Base-by-base conservation (phyloP, 2,797 vertebrate genomes). In the Epinephelus malabaricus region DNA sequence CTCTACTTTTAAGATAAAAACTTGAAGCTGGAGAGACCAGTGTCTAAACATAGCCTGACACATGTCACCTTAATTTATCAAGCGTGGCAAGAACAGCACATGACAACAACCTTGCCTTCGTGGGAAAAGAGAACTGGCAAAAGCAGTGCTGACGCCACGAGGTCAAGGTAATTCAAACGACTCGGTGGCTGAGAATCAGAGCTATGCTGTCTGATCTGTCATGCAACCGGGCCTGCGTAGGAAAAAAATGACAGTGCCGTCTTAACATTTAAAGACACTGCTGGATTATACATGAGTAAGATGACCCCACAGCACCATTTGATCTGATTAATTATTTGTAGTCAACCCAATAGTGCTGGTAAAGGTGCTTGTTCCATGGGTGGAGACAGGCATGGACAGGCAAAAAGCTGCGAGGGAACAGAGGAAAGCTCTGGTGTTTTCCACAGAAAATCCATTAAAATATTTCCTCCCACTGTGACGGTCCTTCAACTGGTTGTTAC, bases 321-420 rank as follows among this genome's bases (percentile, higher is more conserved):
- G 55, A 76, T 77, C 69, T 53, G 55, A 91, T 95, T 45, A 89
- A 92, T 92, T 79, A 94, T 92, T 93, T 92, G 85, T 79, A 77
- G 71, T 71, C 53, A 55, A 65, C 59, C 74, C 66, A 80, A 78
- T 53, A 46, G 40, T 85, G 72, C 45, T n/a, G 18, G 71, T 17
- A n/a, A 59, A 71, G 65, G 62, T 73, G 68, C 70, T 84, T 66
- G 17, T 45, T 76, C 9, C 62, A 21, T 15, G 60, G 46, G 43
- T 62, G 30, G 70, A 84, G 78, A 56, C 73, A 46, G 68, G 82
- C 50, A 66, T 46, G 51, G 77, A 68, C 76, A 87, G 40, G 70
- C 69, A 67, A 11, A 59, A 7, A 53, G 43, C 56, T 61, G 51
- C 47, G 10, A 10, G 38, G 53, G 17, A 80, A 45, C 1, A 56